phyloP scores from a whole-genome alignment of 1,140 invertebrate genomes.

The Leptinotarsa defecta region DNA sequence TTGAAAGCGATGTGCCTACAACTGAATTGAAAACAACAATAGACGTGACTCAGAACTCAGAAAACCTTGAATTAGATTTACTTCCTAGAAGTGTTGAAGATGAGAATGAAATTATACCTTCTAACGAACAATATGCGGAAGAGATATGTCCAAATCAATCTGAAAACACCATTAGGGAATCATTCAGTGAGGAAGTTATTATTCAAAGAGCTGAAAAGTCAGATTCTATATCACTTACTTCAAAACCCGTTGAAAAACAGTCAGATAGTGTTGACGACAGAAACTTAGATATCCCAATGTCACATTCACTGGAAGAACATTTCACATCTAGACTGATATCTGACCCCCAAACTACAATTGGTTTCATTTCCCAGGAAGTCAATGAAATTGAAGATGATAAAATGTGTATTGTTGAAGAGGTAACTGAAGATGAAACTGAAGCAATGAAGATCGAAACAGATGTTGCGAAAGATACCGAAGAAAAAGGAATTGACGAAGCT shows the following conservation, averaged over 20 bases:
- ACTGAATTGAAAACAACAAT: not conserved
- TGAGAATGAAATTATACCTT: not conserved
- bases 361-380: not conserved
- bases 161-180: no score
- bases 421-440: conserved; percentile 2
- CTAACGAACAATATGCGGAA: not conserved
- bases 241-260: no score
- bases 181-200: no score
- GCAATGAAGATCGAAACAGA: no score
- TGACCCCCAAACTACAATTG: not conserved
- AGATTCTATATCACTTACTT: no score
- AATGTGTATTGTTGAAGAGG: not conserved
- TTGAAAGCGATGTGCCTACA: not conserved
- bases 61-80: not conserved
- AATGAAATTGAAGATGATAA: not conserved
- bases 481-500: no score
- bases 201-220: no score
- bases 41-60: not conserved
- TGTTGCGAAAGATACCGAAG: no score
- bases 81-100: not conserved
- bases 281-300: not conserved
- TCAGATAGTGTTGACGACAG: not conserved
- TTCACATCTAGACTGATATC: not conserved
- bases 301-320: not conserved
- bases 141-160: no score